phyloP scores from a whole-genome alignment of 2,113 vertebrate genomes.

The Pseudois nayaur region DNA sequence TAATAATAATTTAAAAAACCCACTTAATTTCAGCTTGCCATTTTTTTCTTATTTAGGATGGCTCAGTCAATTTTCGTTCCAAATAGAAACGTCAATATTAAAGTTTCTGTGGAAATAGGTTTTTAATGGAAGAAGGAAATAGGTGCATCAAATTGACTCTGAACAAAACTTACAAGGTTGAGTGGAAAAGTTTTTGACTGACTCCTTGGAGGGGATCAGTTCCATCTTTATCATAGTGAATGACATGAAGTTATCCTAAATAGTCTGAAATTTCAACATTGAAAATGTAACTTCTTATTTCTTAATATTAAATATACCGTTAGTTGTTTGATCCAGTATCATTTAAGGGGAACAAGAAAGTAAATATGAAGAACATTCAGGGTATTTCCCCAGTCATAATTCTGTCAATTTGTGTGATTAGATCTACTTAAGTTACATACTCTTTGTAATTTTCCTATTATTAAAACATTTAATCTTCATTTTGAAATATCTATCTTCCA shows the following conservation, averaged over 20 bases:
- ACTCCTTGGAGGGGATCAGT: not conserved
- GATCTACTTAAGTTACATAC: not conserved
- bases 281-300: conserved; percentile 14
- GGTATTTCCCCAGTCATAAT: not conserved
- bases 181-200: not conserved
- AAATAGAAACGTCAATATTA: not conserved
- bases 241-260: not conserved
- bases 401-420: not conserved
- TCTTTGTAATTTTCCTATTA: not conserved
- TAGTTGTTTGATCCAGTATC: not conserved
- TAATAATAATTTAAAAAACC: not conserved
- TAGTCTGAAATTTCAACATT: not conserved
- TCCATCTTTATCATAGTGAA: not conserved
- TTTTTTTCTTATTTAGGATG: not conserved
- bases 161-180: not conserved
- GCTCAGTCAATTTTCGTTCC: not conserved
- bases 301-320: not conserved
- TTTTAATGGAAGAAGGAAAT: conserved; percentile 13
- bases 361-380: not conserved
- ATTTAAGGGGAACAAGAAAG: not conserved
- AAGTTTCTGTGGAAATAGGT: not conserved
- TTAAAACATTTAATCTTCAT: not conserved
- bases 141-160: not conserved
- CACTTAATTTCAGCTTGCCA: not conserved
- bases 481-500: not conserved